phyloP scores from a whole-genome alignment of 2,888 invertebrate species.

The Drosophila rellima region DNA sequence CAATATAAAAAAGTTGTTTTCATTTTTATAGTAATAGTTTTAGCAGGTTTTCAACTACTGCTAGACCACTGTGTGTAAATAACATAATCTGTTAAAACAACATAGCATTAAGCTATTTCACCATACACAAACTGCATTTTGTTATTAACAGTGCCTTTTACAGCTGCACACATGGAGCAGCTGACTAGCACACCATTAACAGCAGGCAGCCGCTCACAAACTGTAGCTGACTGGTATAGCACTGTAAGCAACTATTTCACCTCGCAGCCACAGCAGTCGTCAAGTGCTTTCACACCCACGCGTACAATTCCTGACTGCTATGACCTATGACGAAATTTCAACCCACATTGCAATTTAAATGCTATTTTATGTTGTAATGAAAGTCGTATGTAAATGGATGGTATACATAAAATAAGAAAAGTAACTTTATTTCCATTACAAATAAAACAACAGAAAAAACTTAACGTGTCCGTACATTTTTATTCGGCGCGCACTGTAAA shows the following conservation, averaged over 20 bases:
- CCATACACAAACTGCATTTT: background rate
- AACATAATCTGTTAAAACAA: no score
- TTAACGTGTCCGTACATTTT: conserved; percentile 1
- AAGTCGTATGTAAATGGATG: background rate
- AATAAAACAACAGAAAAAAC: background rate
- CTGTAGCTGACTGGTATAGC: conserved; percentile 5
- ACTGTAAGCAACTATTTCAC: conserved; percentile 1
- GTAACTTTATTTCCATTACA: background rate
- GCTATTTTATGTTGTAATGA: background rate
- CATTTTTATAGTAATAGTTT: background rate
- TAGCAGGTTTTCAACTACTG: background rate
- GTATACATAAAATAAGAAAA: background rate
- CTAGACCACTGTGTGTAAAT: no score
- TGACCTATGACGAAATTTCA: background rate
- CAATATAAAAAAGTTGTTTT: conserved; percentile 14
- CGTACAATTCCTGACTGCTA: background rate
- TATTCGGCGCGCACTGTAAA: conserved; percentile 46
- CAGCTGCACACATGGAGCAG: background rate
- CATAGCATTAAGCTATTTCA: no score
- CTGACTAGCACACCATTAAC: conserved; percentile 2
- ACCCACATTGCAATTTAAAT: background rate
- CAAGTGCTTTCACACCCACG: background rate
- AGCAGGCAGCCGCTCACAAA: background rate
- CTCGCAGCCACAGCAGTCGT: no score
- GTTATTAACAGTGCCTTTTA: background rate